Evolutionary conservation across 2,797 vertebrate genomes (phyloP).

Genomic region (Vespertilio murinus): DNA sequence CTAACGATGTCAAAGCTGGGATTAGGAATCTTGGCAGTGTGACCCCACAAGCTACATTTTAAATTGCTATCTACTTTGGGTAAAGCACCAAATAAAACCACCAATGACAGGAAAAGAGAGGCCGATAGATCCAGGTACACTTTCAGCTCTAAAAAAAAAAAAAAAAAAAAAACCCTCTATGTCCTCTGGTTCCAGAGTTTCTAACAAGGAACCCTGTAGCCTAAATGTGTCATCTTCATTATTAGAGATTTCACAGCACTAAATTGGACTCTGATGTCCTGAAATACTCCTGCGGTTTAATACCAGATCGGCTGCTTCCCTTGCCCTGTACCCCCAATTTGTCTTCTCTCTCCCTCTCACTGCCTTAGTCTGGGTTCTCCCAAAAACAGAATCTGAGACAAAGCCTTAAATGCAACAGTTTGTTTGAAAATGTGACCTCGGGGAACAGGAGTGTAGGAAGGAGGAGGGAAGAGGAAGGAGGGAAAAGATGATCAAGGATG

Average conservation of each 20-base stretch:
- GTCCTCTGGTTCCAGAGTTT: conserved; percentile 47
- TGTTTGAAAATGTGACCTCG: background rate
- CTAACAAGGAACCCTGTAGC: conserved; percentile 60
- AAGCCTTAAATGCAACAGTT: background rate
- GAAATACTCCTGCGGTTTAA: conserved; percentile 52
- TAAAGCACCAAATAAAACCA: background rate
- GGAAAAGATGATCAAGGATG: background rate
- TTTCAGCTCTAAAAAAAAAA: conserved; percentile 61
- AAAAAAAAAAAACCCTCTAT: too few relatives aligned
- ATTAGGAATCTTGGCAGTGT: conserved; percentile 9
- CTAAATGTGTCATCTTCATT: conserved; percentile 70
- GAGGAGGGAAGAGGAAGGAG: background rate
- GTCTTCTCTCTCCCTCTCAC: too few relatives aligned
- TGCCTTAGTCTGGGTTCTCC: background rate
- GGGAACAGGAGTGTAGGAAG: background rate
- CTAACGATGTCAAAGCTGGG: background rate
- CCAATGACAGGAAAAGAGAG: background rate
- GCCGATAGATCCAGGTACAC: background rate
- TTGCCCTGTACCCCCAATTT: background rate
- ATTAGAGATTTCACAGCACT: conserved; percentile 60
- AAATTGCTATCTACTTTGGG: background rate
- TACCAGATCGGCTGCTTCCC: conserved; percentile 8
- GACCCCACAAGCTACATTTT: background rate
- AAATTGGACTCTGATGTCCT: conserved; percentile 64
- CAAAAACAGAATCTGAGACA: background rate